Evolutionary conservation across 1,140 invertebrate genomes (phyloP), one percentile per base, ranked within the genome.

Genomic region (Zaprionus davidi): DNA sequence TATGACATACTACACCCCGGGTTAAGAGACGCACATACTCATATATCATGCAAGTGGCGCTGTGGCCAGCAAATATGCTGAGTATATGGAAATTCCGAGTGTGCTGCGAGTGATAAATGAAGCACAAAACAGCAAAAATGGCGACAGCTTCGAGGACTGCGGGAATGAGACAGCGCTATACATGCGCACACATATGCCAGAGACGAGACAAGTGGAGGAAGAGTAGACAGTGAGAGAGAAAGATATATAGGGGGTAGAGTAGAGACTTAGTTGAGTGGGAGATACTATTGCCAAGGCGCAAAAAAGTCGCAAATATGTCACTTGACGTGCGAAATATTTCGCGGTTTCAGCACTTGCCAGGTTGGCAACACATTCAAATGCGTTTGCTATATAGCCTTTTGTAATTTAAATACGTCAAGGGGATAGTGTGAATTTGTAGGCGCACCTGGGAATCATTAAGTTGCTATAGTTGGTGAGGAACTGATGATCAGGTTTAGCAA

Each of bases 241-340:
- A 63, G 51, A 64, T 36, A 65, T 17, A 36, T 6, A 65, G 36
- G 44, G 9, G 34, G 31, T 57, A 73, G 55, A 71, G 34, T n/a
- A n/a, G 15, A 41, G 41, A 46, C 41, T 46, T 20, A 44, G 9
- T 26, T 34, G 60, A 20, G 65, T 53, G 65, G n/a, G 12, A 38
- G 57, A 49, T 56, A 67, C 78, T 62, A 73, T 78, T 66, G 76
- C 38, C 46, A 55, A 67, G 64, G 22, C 34, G 20, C 28, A 74
- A 71, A 71, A 76, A 76, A 59, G 44, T 51, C 55, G 79, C 78
- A 91, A 91, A 91, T 91, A 91, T 91, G 90, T 82, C 81, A 83
- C 76, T 91, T 91, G 90, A 91, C 90, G 85, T 85, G 84, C 77
- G 76, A 90, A 91, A 91, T 91, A 91, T 91, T 91, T 91, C 62